These are phyloP conservation scores for Oscheius sp. DNA, from an alignment of 2,888 invertebrate genomes.

Conservation along the genomic window DNA sequence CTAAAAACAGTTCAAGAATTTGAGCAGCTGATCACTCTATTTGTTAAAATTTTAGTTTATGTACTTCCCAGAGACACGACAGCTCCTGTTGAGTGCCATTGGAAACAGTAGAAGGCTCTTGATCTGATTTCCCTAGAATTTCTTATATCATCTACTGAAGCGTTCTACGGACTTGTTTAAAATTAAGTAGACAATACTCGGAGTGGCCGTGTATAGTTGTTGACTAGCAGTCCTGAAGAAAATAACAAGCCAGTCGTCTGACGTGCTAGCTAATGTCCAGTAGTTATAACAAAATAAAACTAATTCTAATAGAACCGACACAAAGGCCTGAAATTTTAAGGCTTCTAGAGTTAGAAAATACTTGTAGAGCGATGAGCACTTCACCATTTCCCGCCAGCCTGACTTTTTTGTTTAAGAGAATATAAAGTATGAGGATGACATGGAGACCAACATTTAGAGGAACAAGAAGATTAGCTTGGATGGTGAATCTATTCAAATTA, in stretches of 20 bases:
- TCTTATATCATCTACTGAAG: neutral
- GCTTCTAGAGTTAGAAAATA: too few relatives aligned
- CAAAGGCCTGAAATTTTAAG: neutral
- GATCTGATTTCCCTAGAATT: neutral
- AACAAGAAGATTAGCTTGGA: conserved; percentile 4
- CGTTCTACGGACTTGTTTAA: neutral
- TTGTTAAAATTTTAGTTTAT: too few relatives aligned
- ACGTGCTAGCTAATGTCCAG: neutral
- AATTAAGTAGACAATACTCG: conserved; percentile 11
- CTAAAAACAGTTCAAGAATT: too few relatives aligned
- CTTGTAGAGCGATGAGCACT: conserved; percentile 6
- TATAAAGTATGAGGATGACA: neutral
- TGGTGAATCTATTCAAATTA: neutral
- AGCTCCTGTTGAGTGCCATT: too few relatives aligned
- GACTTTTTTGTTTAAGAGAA: neutral
- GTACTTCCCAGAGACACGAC: too few relatives aligned
- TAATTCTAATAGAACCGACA: neutral
- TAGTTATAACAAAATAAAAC: neutral
- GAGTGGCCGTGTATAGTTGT: neutral
- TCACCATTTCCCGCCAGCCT: neutral
- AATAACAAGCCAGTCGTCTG: neutral
- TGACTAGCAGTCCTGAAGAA: neutral
- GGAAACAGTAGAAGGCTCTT: too few relatives aligned
- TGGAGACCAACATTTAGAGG: neutral
- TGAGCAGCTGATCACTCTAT: too few relatives aligned